Percentiles rank a stretch among this genome's conserved stretches.
Evolutionary conservation across 2,797 vertebrate species (phyloP).

Genomic region (Anolis apletophallus): DNA sequence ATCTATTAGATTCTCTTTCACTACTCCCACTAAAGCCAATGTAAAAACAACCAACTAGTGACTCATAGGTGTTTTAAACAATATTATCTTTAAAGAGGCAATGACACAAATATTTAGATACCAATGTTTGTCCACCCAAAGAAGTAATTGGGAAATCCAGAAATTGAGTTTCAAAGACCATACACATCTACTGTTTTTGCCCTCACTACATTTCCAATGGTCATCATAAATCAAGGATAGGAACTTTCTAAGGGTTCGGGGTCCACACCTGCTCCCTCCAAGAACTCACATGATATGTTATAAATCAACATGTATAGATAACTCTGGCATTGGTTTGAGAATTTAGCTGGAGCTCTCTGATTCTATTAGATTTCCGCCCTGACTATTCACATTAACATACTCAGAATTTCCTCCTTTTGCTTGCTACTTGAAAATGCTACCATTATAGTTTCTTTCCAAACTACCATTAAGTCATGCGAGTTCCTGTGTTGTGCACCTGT

Average conservation of each 20-base stretch:
- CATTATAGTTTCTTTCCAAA: neutral
- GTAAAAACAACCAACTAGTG: neutral
- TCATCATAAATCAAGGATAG: neutral
- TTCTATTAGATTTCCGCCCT: neutral
- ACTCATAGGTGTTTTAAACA: slow-evolving; percentile 1
- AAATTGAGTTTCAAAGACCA: neutral
- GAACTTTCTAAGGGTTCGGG: neutral
- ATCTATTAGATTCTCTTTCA: neutral
- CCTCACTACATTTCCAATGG: neutral
- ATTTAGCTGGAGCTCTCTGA: neutral
- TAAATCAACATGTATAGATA: neutral
- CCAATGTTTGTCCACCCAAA: slow-evolving; percentile 16
- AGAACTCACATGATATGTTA: slow-evolving; percentile 8
- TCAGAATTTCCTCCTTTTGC: neutral
- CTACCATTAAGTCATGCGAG: neutral
- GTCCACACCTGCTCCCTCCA: too few species aligned
- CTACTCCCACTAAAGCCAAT: neutral
- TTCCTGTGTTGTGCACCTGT: neutral
- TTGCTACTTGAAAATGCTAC: neutral
- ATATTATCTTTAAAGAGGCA: slow-evolving; percentile 32
- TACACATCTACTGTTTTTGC: neutral
- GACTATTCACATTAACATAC: neutral
- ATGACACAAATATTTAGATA: slow-evolving; percentile 24
- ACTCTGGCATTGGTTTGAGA: slow-evolving; percentile 45
- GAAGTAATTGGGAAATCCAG: neutral